Evolutionary conservation across 2,797 vertebrate species (phyloP).

Genomic region (Bradypodion ventrale): DNA sequence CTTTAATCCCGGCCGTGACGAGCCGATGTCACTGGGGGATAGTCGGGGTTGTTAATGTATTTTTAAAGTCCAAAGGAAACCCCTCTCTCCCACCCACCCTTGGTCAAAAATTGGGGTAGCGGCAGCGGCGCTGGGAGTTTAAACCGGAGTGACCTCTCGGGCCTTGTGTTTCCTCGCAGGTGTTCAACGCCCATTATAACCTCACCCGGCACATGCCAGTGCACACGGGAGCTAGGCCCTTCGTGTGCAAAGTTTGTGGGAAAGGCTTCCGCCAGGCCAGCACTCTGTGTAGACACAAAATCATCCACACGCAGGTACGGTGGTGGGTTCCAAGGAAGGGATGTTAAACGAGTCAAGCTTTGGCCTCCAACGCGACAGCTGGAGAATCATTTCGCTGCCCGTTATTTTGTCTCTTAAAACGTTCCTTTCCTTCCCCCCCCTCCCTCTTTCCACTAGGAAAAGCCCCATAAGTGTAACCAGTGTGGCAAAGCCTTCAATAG

Average conservation of each 20-base stretch:
- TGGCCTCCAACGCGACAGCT: no score
- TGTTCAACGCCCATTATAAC: constrained; percentile 90
- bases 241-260: constrained; percentile 89
- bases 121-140: background rate
- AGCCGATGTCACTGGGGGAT: background rate
- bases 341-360: no score
- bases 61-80: background rate
- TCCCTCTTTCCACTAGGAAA: constrained; percentile 76
- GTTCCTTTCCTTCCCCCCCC: background rate
- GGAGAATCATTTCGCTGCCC: no score
- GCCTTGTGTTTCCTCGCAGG: constrained; percentile 73
- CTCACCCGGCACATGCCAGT: constrained; percentile 88
- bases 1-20: background rate
- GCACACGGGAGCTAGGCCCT: constrained; percentile 87
- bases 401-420: background rate
- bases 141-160: constrained; percentile 12
- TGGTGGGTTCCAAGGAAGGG: background rate
- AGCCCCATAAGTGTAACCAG: constrained; percentile 90
- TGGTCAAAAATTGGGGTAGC: background rate
- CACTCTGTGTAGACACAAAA: constrained; percentile 88
- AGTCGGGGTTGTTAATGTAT: no score
- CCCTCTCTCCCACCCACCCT: no score
- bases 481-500: constrained; percentile 92
- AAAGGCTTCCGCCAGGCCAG: constrained; percentile 89
- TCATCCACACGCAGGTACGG: constrained; percentile 89